Evolutionary conservation across 2,888 invertebrate genomes (phyloP), one percentile per base, ranked within the genome.

Genomic region (Sabatieria punctata): DNA sequence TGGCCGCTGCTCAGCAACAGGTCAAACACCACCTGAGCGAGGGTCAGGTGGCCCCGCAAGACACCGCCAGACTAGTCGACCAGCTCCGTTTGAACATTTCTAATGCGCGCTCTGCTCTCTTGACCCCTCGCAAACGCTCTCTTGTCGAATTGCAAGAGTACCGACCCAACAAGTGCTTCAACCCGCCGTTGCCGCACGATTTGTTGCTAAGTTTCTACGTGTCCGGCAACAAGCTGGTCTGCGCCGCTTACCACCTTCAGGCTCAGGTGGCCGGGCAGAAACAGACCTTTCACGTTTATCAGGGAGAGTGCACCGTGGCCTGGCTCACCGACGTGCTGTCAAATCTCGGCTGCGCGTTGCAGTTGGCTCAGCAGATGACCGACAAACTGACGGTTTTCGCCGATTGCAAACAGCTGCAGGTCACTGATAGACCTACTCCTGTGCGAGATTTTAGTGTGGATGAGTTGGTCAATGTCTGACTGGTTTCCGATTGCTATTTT

Each of bases 141-240:
- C 84, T 95, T 59, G 85, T 91, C 68, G 93, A 95, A 67, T 76
- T 95, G 50, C 83, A 88, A 71, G 85, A 84, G 66, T 85, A 86
- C 70, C 56, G 55, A n/a, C 78, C 85, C 57, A 89, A 89, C 30
- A 86, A 86, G 76, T 82, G 85, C 26, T 74, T 97, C 51, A 77
- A 81, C 55, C 95, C 95, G 40, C 83, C 84, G 65, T 74, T 95
- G 56, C 85, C 93, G 11, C 85, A 85, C 68, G 93, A 95, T 71
- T 71, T 91, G 65, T 88, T 89, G 21, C 81, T 93, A 65, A 91
- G 91, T 61, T 95, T 95, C 72, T 97, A 95, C 73, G 80, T 95
- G 56, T 91, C 93, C 69, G 86, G 88, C 41, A 86, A 89, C 66
- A 93, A 93, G 69, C 71, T 95, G 63, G 83, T 91, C 59, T 81